Conservation (phyloP, 2,888 invertebrate genomes). For the Watsonalla cultraria region DNA sequence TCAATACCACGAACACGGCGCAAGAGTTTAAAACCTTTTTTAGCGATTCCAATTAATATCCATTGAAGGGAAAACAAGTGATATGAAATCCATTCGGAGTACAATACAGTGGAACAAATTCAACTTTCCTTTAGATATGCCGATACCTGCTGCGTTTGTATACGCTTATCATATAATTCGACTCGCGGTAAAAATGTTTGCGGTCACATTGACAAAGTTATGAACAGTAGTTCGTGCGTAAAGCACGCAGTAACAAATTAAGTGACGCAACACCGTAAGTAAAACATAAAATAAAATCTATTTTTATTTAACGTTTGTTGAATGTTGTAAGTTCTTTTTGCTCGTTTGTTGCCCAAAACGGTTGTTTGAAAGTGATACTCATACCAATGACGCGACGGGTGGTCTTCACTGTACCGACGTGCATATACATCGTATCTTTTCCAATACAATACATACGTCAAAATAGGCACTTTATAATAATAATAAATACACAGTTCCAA, state of each 20-base stretch:
- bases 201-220: conserved; percentile 30
- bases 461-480: not conserved
- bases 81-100: conserved; percentile 30
- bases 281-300: not conserved
- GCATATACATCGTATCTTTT: not conserved
- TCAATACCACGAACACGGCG: not conserved
- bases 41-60: conserved; percentile 23
- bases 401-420: conserved; percentile 12
- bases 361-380: conserved; percentile 25
- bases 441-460: not conserved
- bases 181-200: conserved; percentile 33
- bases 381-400: conserved; percentile 16
- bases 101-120: conserved; percentile 37
- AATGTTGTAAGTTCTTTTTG: conserved; percentile 16
- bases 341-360: conserved; percentile 17
- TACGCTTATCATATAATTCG: conserved; percentile 46
- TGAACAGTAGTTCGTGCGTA: conserved; percentile 36
- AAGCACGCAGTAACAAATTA: conserved; percentile 27
- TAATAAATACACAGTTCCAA: not conserved
- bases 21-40: not conserved
- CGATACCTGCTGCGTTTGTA: conserved; percentile 18
- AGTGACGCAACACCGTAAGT: conserved; percentile 26
- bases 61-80: conserved; percentile 23
- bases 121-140: conserved; percentile 29
- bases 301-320: conserved; percentile 15